Percentiles rank a stretch among this genome's conserved stretches.
phyloP scores from a whole-genome alignment of 2,888 invertebrate genomes.

The Cheiracanthium punctorium region DNA sequence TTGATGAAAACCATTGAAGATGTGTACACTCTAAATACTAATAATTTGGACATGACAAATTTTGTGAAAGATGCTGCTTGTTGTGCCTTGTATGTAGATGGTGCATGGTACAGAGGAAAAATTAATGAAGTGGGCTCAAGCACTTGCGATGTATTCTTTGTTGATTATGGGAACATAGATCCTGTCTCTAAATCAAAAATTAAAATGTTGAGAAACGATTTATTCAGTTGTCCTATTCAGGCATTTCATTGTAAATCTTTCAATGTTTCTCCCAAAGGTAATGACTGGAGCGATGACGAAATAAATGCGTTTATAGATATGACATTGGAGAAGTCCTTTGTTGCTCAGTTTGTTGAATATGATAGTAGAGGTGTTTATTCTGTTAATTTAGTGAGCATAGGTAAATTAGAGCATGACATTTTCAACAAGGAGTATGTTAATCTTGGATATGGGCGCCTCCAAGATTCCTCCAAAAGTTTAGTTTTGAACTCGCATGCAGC shows the following conservation, averaged over 20 bases:
- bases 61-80: slow-evolving; percentile 46
- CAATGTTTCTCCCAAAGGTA: slow-evolving; percentile 65
- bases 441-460: slow-evolving; percentile 32
- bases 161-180: slow-evolving; percentile 76
- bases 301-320: slow-evolving; percentile 71
- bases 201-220: slow-evolving; percentile 73
- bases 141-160: slow-evolving; percentile 73
- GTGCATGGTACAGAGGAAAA: slow-evolving; percentile 74
- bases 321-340: slow-evolving; percentile 61
- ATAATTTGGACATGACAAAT: slow-evolving; percentile 34
- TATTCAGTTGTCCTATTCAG: slow-evolving; percentile 73
- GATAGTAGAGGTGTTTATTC: slow-evolving; percentile 43
- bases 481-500: slow-evolving; percentile 45
- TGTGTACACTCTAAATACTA: slow-evolving; percentile 27
- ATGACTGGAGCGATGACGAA: slow-evolving; percentile 67
- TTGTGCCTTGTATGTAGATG: slow-evolving; percentile 72
- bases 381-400: slow-evolving; percentile 60
- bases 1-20: slow-evolving; percentile 64
- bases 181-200: slow-evolving; percentile 72
- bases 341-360: slow-evolving; percentile 62
- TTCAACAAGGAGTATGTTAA: slow-evolving; percentile 60
- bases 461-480: slow-evolving; percentile 29
- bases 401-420: slow-evolving; percentile 48
- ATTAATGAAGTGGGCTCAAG: slow-evolving; percentile 59
- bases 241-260: slow-evolving; percentile 73